phyloP scores from a whole-genome alignment of 2,797 vertebrate genomes.

The Sarcophilus harrisii region DNA sequence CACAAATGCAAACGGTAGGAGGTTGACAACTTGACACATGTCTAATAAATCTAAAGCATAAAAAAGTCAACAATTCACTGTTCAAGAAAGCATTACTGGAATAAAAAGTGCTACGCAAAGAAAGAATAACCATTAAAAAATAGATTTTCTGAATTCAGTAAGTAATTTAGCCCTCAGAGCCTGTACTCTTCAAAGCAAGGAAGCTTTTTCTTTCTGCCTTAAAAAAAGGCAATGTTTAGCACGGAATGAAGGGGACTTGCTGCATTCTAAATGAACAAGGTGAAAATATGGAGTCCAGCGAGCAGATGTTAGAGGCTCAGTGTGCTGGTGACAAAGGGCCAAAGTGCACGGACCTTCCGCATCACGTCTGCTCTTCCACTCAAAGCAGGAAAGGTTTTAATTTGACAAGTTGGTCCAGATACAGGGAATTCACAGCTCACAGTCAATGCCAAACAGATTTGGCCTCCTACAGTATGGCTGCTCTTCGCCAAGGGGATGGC shows the following conservation, averaged over 20 bases:
- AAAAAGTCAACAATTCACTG: constrained; percentile 84
- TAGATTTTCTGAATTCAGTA: constrained; percentile 79
- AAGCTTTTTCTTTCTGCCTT: constrained; percentile 68
- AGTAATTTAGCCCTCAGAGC: constrained; percentile 72
- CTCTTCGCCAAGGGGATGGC: constrained; percentile 77
- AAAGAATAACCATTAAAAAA: constrained; percentile 82
- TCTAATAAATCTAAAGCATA: constrained; percentile 87
- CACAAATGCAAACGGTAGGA: constrained; percentile 86
- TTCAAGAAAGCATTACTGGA: constrained; percentile 79
- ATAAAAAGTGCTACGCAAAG: constrained; percentile 79
- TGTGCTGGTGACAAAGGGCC: constrained; percentile 82
- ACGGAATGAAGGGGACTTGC: constrained; percentile 54
- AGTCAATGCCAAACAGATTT: constrained; percentile 79
- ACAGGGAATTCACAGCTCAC: constrained; percentile 81
- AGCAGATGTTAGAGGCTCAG: constrained; percentile 82
- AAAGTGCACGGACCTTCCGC: constrained; percentile 76
- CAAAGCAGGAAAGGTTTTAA: constrained; percentile 76
- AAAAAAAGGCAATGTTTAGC: not conserved
- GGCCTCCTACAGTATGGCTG: constrained; percentile 80
- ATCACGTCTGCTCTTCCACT: constrained; percentile 74
- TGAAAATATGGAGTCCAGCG: constrained; percentile 68
- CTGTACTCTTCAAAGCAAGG: constrained; percentile 74
- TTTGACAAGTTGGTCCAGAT: constrained; percentile 83
- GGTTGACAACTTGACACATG: constrained; percentile 88
- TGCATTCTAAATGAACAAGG: constrained; percentile 79